Base-by-base conservation (phyloP, 2,797 vertebrate genomes). In the Graptemys geographica region DNA sequence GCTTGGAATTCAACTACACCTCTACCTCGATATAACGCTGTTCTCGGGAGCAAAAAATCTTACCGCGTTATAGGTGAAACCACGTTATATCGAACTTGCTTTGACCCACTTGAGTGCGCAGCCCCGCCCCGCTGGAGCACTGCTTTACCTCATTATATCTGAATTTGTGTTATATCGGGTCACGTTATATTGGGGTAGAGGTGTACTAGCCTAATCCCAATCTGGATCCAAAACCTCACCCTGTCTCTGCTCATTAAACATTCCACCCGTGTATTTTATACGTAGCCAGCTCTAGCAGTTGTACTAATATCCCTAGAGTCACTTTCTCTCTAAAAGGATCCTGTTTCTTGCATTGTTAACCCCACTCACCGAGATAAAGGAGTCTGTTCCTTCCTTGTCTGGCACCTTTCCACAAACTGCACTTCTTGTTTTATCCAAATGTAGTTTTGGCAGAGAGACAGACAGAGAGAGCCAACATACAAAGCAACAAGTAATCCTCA, bases 321-420 rank as follows among this genome's bases (percentile, higher is more conserved):
- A 25, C 49, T 31, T 81, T 49, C 1, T 33, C 31, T 55, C 76
- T 2, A 37, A 5, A 84, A 56, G 33, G 84, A 65, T 0, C 1
- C 5, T 3, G 0, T 1, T 28, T 13, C 56, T 53, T 1, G 2
- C 7, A 3, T 37, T 4, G 74, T 69, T 53, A 51, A 80, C 33
- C 31, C 79, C 4, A 0, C 5, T 52, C 18, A 1, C 1, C 4
- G 7, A 31, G 44, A 65, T 8, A 49, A 23, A 27, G 0, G 0
- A 56, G 44, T 57, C 80, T 81, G 56, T 69, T 89, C 52, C 83
- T 11, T 57, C 16, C 0, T 5, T 23, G 47, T 3, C 37, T 1
- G 21, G 33, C 9, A 72, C 57, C 65, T 1, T 19, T 33, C 3
- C 0, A 78, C 86, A 7, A n/a, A 27, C 83, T 0, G 0, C 74